Conservation (phyloP, 2,888 invertebrate genomes). For the Epistrophella euchroma region DNA sequence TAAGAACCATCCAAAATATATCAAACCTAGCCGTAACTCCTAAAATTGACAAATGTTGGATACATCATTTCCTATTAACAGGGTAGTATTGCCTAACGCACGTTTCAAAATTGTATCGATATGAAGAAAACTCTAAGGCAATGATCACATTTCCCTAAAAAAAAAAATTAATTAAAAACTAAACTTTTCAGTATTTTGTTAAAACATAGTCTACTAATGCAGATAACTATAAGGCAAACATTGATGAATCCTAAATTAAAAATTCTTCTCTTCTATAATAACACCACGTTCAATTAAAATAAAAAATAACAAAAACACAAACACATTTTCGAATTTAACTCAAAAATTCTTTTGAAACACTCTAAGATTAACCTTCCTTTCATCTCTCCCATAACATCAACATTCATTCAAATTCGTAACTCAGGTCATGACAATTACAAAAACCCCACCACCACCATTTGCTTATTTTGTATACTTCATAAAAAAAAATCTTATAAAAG, state of each 20-base stretch:
- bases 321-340: not conserved
- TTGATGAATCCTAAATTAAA: not conserved
- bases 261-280: not conserved
- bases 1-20: too few species aligned
- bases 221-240: not conserved
- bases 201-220: not conserved
- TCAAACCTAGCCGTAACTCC: too few species aligned
- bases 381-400: conserved; percentile 58
- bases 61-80: too few species aligned
- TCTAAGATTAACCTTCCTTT: conserved; percentile 54
- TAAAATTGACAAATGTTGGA: too few species aligned
- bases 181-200: not conserved
- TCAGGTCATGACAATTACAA: conserved; percentile 63
- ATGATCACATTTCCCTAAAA: too few species aligned
- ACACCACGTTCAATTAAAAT: not conserved
- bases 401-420: conserved; percentile 58
- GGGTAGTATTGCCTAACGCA: too few species aligned
- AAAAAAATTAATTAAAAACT: too few species aligned
- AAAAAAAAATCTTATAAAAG: not conserved
- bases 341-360: conserved; percentile 15
- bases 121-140: too few species aligned
- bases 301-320: not conserved
- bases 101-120: too few species aligned
- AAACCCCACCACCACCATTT: not conserved
- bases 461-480: not conserved